phyloP scores from a whole-genome alignment of 1,140 invertebrate species.

The Cotesia glomerata region DNA sequence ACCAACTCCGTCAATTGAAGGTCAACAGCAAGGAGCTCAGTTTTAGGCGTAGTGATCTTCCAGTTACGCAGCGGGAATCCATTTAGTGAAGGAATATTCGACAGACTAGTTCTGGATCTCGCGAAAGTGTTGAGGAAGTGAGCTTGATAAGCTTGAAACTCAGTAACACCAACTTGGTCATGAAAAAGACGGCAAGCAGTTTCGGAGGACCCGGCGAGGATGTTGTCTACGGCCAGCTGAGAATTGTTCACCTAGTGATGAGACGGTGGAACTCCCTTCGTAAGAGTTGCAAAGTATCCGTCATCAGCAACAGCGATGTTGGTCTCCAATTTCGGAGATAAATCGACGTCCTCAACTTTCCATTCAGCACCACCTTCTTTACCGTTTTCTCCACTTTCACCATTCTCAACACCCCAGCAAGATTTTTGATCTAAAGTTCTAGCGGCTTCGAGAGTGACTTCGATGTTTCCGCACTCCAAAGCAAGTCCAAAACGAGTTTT shows the following conservation, averaged over 20 bases:
- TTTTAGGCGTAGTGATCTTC: conserved; percentile 87
- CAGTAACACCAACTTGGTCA: conserved; percentile 90
- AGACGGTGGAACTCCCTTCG: conserved; percentile 69
- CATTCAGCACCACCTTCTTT: conserved; percentile 79
- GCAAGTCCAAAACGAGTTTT: conserved; percentile 96
- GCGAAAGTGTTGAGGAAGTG: conserved; percentile 82
- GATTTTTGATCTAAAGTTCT: conserved; percentile 90
- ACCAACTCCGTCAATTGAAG: conserved; percentile 76
- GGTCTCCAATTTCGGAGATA: conserved; percentile 84
- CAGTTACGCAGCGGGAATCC: conserved; percentile 88
- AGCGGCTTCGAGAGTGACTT: conserved; percentile 98
- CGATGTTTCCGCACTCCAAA: conserved; percentile 97
- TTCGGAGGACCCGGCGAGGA: conserved; percentile 94
- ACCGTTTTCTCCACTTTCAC: conserved; percentile 49
- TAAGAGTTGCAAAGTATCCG: conserved; percentile 84
- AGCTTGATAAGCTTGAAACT: conserved; percentile 85
- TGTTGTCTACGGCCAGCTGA: conserved; percentile 87
- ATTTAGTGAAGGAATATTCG: conserved; percentile 78
- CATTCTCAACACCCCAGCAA: conserved; percentile 76
- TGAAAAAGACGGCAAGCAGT: conserved; percentile 84
- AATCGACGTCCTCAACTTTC: conserved; percentile 94
- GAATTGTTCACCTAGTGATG: conserved; percentile 88
- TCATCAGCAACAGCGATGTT: conserved; percentile 62
- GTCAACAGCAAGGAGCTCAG: conserved; percentile 81
- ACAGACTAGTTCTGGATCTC: conserved; percentile 78